Conservation (phyloP, 2,113 vertebrate species). For the Mormoops blainvillei region DNA sequence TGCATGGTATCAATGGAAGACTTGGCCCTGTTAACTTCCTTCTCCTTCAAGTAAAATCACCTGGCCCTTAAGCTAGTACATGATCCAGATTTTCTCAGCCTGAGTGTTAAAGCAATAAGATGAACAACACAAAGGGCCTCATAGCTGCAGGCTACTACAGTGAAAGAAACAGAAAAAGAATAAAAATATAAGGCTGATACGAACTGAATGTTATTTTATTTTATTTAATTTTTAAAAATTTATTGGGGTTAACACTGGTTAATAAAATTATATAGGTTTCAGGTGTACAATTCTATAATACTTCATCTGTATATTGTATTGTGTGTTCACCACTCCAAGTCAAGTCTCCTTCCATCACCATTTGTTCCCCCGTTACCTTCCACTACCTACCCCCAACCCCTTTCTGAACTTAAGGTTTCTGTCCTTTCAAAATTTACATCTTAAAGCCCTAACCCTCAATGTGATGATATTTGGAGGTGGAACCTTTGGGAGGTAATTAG, state of each 20-base stretch:
- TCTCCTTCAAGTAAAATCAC: neutral
- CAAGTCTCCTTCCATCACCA: neutral
- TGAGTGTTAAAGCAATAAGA: neutral
- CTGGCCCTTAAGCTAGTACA: neutral
- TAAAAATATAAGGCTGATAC: neutral
- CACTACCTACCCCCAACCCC: neutral
- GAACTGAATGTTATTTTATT: neutral
- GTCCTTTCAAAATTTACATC: neutral
- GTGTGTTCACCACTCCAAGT: neutral
- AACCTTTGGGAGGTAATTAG: neutral
- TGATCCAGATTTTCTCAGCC: neutral
- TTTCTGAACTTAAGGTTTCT: neutral
- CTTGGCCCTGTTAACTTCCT: neutral
- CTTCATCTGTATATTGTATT: neutral
- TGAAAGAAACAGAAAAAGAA: neutral
- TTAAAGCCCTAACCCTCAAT: neutral
- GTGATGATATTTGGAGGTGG: neutral
- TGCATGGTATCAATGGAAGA: neutral
- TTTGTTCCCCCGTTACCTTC: neutral
- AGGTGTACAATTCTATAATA: neutral
- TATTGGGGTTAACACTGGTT: no score
- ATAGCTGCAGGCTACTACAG: neutral
- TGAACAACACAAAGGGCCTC: neutral
- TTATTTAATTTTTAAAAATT: neutral
- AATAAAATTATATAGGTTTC: neutral